phyloP scores from a whole-genome alignment of 2,797 vertebrate genomes.

The Varecia variegata region DNA sequence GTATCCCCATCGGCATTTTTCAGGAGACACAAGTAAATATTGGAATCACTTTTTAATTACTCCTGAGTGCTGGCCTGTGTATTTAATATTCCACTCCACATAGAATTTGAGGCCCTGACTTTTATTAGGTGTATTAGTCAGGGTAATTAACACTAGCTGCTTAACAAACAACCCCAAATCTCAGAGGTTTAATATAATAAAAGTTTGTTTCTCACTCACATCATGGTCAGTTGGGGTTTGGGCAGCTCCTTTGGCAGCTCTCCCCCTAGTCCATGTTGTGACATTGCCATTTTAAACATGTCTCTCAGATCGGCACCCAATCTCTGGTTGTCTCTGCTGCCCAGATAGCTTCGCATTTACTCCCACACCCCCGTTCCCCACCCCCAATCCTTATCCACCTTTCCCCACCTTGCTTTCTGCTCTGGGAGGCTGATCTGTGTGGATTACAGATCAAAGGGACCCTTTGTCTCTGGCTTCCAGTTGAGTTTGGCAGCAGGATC shows the following conservation, averaged over 20 bases:
- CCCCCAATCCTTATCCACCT: not conserved
- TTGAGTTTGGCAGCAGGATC: not conserved
- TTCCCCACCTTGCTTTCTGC: not conserved
- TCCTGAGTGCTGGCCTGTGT: not conserved
- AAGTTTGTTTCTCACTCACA: constrained; percentile 29
- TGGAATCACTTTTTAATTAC: constrained; percentile 71
- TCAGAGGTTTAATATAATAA: constrained; percentile 34
- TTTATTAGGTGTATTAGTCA: constrained; percentile 50
- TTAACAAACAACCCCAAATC: constrained; percentile 54
- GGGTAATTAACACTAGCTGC: constrained; percentile 59
- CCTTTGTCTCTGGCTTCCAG: not conserved
- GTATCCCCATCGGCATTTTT: constrained; percentile 41
- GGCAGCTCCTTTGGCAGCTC: not conserved
- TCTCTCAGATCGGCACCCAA: not conserved
- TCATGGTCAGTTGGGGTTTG: not conserved
- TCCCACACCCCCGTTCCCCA: not conserved
- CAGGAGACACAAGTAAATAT: constrained; percentile 59
- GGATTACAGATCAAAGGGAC: not conserved
- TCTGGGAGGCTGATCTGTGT: not conserved
- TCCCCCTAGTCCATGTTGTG: not conserved
- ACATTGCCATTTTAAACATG: not conserved
- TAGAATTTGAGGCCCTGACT: constrained; percentile 41
- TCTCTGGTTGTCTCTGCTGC: not conserved
- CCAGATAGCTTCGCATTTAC: not conserved
- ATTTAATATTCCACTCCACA: constrained; percentile 61